Percentiles rank a stretch among this genome's conserved stretches.
Evolutionary conservation across 2,888 invertebrate species (phyloP).

Genomic region (Aproaerema taeniolella): DNA sequence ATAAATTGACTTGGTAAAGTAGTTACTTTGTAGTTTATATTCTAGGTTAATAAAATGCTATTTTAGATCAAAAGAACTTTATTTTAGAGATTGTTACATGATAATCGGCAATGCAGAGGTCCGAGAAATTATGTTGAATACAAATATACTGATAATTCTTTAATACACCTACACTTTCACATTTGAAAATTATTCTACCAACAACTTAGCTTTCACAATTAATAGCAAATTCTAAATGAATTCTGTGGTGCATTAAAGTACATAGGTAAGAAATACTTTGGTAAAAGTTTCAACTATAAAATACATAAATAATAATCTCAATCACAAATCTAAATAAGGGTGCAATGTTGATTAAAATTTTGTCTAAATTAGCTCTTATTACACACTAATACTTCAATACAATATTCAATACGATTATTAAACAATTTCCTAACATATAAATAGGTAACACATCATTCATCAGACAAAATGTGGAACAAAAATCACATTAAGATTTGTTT

Average conservation of each 20-base stretch:
- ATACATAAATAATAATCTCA: constrained; percentile 50
- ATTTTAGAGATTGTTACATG: constrained; percentile 76
- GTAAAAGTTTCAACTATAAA: constrained; percentile 34
- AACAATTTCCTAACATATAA: constrained; percentile 37
- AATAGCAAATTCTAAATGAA: constrained; percentile 54
- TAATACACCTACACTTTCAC: constrained; percentile 68
- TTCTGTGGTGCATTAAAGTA: constrained; percentile 44
- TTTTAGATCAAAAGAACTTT: constrained; percentile 77
- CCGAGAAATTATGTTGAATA: constrained; percentile 70
- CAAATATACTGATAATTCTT: constrained; percentile 69
- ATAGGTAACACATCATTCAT: too few species aligned
- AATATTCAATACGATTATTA: constrained; percentile 36
- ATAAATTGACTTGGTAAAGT: constrained; percentile 6
- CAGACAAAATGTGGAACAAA: constrained; percentile 24
- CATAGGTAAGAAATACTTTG: constrained; percentile 34
- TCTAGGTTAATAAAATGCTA: constrained; percentile 23
- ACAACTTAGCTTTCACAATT: constrained; percentile 59
- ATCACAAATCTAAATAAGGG: constrained; percentile 45
- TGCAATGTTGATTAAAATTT: constrained; percentile 47
- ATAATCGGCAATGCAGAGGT: constrained; percentile 76
- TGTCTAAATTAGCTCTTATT: constrained; percentile 44
- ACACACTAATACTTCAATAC: constrained; percentile 45
- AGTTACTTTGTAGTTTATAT: too few species aligned
- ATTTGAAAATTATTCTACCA: constrained; percentile 64
- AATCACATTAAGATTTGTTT: constrained; percentile 34